Conservation (phyloP, 2,113 vertebrate species). For the Halichoerus grypus region DNA sequence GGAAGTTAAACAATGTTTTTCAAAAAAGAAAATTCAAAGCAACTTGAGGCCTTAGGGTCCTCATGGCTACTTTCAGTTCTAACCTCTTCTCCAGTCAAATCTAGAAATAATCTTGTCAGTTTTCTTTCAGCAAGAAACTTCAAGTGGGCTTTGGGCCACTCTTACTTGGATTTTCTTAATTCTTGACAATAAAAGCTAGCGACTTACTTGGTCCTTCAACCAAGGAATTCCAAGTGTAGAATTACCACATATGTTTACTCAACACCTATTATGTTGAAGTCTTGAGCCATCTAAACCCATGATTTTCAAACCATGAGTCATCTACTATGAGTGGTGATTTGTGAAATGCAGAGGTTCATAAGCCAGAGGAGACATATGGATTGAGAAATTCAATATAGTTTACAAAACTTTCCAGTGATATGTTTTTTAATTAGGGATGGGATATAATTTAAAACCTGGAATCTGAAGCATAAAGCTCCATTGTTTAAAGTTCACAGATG, state of each 20-base stretch:
- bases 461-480: neutral
- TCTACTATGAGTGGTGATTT: neutral
- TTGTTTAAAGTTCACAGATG: neutral
- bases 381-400: neutral
- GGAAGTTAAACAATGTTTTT: neutral
- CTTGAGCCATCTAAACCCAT: neutral
- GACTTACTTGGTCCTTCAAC: neutral
- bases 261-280: neutral
- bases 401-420: neutral
- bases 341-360: neutral
- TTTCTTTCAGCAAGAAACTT: slow-evolving; percentile 14
- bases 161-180: neutral
- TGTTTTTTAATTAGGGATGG: neutral
- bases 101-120: neutral
- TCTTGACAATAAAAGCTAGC: neutral
- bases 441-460: neutral
- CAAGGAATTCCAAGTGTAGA: neutral
- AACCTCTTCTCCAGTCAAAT: neutral
- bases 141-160: neutral
- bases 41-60: neutral
- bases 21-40: neutral
- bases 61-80: neutral
- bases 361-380: neutral
- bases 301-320: neutral
- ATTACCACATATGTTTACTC: neutral